Conservation (phyloP, 2,113 vertebrate species). For the Leiothrix lutea region DNA sequence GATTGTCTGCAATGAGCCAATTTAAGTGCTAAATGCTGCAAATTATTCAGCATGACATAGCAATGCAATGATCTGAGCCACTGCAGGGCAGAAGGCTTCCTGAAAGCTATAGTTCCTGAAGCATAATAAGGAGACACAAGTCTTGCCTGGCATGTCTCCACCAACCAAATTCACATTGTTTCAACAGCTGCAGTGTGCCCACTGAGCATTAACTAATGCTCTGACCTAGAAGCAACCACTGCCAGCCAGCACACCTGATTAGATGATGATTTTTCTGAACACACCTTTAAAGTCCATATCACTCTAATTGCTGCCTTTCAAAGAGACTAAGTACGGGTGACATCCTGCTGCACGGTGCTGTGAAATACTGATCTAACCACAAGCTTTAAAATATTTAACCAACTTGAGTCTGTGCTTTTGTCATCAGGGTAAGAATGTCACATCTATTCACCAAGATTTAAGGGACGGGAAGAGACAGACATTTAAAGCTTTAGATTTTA, state of each 20-base stretch:
- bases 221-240: conserved; percentile 68
- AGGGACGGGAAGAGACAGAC: neutral
- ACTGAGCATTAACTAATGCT: conserved; percentile 61
- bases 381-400: conserved; percentile 44
- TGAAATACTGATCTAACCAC: conserved; percentile 32
- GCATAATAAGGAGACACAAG: conserved; percentile 55
- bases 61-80: conserved; percentile 85
- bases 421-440: neutral
- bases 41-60: conserved; percentile 90
- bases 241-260: conserved; percentile 39
- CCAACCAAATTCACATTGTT: conserved; percentile 53
- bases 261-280: conserved; percentile 50
- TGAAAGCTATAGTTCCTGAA: conserved; percentile 70
- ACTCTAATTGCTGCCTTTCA: neutral
- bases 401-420: neutral
- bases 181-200: conserved; percentile 62
- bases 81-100: conserved; percentile 77
- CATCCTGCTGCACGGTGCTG: neutral
- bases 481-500: neutral
- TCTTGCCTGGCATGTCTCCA: conserved; percentile 66
- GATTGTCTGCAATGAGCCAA: conserved; percentile 85
- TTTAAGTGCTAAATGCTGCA: conserved; percentile 89
- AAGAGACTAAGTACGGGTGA: neutral
- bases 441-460: conserved; percentile 1
- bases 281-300: neutral